phyloP scores from a whole-genome alignment of 1,140 invertebrate genomes.

The Phenacoccus solenopsis region DNA sequence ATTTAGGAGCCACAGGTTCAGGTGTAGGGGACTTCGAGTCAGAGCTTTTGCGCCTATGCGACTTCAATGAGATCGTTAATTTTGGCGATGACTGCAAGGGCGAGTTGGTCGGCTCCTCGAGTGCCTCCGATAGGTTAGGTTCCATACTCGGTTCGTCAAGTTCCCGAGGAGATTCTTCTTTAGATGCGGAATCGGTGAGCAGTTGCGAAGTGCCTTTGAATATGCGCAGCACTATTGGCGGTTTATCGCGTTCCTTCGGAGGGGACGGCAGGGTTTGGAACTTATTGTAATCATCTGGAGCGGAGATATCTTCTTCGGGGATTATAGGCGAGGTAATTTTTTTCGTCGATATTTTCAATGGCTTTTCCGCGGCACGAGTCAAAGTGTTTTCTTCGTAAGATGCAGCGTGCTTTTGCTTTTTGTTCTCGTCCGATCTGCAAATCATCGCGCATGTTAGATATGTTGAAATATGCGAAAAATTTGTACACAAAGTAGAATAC shows the following conservation, averaged over 20 bases:
- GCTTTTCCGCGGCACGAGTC: background rate
- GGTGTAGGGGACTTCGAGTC: background rate
- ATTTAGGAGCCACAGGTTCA: slow-evolving; percentile 19
- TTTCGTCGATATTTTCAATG: background rate
- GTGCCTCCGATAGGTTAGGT: slow-evolving; percentile 35
- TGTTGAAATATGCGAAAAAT: background rate
- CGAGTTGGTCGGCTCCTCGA: slow-evolving; percentile 11
- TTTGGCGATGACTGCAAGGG: background rate
- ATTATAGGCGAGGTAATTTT: background rate
- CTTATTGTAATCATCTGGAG: background rate
- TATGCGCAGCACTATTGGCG: slow-evolving; percentile 53
- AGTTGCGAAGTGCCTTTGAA: slow-evolving; percentile 44
- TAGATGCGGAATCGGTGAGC: slow-evolving; percentile 24
- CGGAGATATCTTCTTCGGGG: background rate
- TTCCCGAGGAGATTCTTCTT: slow-evolving; percentile 20
- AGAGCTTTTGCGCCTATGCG: background rate
- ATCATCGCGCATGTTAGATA: background rate
- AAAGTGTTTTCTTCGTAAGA: background rate
- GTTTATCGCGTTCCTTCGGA: slow-evolving; percentile 39
- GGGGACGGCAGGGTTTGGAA: slow-evolving; percentile 19
- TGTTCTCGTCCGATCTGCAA: slow-evolving; percentile 1
- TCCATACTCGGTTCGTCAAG: slow-evolving; percentile 35
- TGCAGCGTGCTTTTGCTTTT: background rate
- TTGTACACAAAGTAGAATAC: too few relatives aligned
- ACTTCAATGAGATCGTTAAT: background rate